Base-by-base conservation (phyloP, 2,888 invertebrate genomes). In the Colostygia pectinataria region DNA sequence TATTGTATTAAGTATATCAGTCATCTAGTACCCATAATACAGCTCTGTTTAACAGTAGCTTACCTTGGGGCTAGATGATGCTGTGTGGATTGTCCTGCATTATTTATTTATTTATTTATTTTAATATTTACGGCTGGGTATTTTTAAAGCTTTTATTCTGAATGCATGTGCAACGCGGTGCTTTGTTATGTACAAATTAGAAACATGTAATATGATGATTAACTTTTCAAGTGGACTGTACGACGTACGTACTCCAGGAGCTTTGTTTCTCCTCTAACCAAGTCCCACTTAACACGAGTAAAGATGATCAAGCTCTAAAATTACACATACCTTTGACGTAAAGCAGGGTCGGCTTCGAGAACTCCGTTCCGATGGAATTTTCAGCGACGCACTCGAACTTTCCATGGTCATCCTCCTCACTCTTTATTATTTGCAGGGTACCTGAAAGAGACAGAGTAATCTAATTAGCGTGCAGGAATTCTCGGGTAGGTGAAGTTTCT, bases 311-410 rank as follows among this genome's bases (percentile, higher is more conserved):
- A 15, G 9, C 6, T 18, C 14, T 44, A 18, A 48, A 41, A 23
- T 46, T 41, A 45, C 12, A 59, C 80, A 83, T 90, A 97, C 97
- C 95, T 95, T 97, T 97, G 54, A 99, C 98, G 83, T 98, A 98
- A 38, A 99, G 92, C 70, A 94, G 93, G 14, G 97, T 96, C 24
- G 95, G 93, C 74, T 96, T 97, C 0, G 98, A 98, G 80, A 97
- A 97, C 77, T 97, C 97, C 0, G 98, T 97, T 45, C 98, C 99
- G 49, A 96, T 94, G 2, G 95, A 92, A 81, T 98, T 99, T 77
- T 97, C 97, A 0, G 98, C 98, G 32, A 98, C 96, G 80, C 99
- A 99, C 84, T 98, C 98, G 81, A 98, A 99, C 83, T 97, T 97
- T 41, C 98, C 98, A 77, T 97, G 96, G 87, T 99, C 98, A 64